These are phyloP conservation scores for Venustaconcha ellipsiformis DNA, from an alignment of 1,140 invertebrate genomes.

Conservation along the genomic window DNA sequence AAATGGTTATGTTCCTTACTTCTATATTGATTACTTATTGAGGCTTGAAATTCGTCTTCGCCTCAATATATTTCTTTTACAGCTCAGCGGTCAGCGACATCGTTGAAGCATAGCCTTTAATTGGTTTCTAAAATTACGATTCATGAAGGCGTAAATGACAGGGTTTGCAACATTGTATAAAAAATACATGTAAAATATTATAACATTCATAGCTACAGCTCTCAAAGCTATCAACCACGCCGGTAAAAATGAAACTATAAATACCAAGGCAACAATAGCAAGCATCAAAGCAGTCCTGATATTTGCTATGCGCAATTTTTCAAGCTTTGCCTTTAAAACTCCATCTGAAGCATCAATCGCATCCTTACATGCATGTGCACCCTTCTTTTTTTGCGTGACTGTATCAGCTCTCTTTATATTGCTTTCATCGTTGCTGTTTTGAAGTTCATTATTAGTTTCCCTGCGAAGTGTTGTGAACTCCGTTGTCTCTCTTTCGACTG, in stretches of 20 bases:
- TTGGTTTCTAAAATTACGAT: constrained; percentile 64
- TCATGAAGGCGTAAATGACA: constrained; percentile 67
- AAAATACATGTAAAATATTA: constrained; percentile 66
- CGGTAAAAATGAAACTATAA: constrained; percentile 61
- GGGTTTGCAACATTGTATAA: constrained; percentile 67
- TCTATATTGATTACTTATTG: too few species aligned
- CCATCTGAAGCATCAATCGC: constrained; percentile 37
- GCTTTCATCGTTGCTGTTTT: constrained; percentile 15
- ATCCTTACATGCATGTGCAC: constrained; percentile 30
- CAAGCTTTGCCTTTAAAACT: constrained; percentile 43
- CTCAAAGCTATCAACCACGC: constrained; percentile 59
- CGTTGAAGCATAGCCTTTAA: constrained; percentile 56
- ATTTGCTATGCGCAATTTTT: constrained; percentile 57
- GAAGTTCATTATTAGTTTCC: constrained; percentile 8
- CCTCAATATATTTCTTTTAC: too few species aligned
- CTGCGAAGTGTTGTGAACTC: constrained; percentile 41
- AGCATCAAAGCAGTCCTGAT: constrained; percentile 66
- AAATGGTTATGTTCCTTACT: too few species aligned
- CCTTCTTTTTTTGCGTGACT: constrained; percentile 32
- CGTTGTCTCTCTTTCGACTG: constrained; percentile 32
- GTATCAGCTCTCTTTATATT: constrained; percentile 18
- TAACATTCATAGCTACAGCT: constrained; percentile 49
- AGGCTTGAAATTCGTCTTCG: too few species aligned
- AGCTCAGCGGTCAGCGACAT: too few species aligned
- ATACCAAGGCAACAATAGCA: constrained; percentile 63